Evolutionary conservation across 2,888 invertebrate species (phyloP).

Genomic region (Ptychoptera albimana): DNA sequence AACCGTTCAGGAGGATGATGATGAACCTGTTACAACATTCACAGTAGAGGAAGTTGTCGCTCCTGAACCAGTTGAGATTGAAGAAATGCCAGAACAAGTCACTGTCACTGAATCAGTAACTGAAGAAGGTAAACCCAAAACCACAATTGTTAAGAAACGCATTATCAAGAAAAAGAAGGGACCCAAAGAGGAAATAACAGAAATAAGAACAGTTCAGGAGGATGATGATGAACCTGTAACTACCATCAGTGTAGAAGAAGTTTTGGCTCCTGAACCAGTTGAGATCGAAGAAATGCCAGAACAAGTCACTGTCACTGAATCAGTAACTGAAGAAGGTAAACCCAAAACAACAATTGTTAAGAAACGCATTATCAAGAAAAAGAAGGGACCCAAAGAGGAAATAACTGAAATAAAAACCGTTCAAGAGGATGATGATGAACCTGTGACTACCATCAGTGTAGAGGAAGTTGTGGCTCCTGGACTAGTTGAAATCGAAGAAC

Average conservation of each 20-base stretch:
- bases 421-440: constrained; percentile 33
- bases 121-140: constrained; percentile 17
- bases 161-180: constrained; percentile 17
- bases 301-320: too few species aligned
- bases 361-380: too few species aligned
- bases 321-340: too few species aligned
- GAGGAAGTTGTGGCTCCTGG: constrained; percentile 19
- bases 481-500: constrained; percentile 24
- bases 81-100: constrained; percentile 18
- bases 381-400: constrained; percentile 13
- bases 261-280: background rate
- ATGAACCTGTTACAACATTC: constrained; percentile 22
- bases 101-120: constrained; percentile 16
- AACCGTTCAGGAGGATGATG: constrained; percentile 21
- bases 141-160: constrained; percentile 16
- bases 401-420: constrained; percentile 33
- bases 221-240: constrained; percentile 13
- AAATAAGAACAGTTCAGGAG: constrained; percentile 14
- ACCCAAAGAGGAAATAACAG: constrained; percentile 17
- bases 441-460: constrained; percentile 27
- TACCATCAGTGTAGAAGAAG: constrained; percentile 9
- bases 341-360: too few species aligned
- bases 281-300: too few species aligned
- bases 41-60: constrained; percentile 18
- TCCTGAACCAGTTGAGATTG: constrained; percentile 11